These are phyloP conservation scores for Podiceps cristatus DNA, from an alignment of 2,113 vertebrate genomes.

Conservation along the genomic window DNA sequence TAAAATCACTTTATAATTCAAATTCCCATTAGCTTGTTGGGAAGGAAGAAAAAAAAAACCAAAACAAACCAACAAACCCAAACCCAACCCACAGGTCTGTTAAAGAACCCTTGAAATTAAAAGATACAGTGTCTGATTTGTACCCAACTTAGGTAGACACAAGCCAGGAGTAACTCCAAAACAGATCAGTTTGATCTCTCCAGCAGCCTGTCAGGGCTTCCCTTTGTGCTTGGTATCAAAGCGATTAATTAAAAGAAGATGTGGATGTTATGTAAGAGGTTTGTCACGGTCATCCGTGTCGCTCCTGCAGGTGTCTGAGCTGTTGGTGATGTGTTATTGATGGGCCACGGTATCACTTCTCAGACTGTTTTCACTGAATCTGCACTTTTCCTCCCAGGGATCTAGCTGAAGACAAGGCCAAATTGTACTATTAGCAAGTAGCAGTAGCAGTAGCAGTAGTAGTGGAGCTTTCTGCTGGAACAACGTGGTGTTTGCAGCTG, in stretches of 20 bases:
- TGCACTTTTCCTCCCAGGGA: neutral
- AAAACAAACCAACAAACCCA: no score
- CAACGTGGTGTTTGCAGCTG: neutral
- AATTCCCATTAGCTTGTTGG: neutral
- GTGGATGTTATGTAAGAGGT: neutral
- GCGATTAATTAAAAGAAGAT: neutral
- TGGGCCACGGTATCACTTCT: neutral
- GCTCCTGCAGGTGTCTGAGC: neutral
- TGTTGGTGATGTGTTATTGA: neutral
- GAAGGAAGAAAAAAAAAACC: neutral
- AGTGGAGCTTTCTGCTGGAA: neutral
- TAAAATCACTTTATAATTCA: conserved; percentile 21
- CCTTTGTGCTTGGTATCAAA: neutral
- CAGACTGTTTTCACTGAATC: neutral
- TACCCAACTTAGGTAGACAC: neutral
- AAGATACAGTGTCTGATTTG: neutral
- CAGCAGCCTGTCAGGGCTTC: neutral
- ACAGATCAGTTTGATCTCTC: neutral
- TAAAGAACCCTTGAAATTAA: neutral
- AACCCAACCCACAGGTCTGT: neutral
- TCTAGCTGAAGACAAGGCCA: neutral
- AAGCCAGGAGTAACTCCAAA: neutral
- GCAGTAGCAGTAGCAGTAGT: neutral
- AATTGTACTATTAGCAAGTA: neutral
- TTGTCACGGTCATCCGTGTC: neutral